These are phyloP conservation scores for Pipa parva DNA, from an alignment of 2,113 vertebrate species.

Conservation along the genomic window DNA sequence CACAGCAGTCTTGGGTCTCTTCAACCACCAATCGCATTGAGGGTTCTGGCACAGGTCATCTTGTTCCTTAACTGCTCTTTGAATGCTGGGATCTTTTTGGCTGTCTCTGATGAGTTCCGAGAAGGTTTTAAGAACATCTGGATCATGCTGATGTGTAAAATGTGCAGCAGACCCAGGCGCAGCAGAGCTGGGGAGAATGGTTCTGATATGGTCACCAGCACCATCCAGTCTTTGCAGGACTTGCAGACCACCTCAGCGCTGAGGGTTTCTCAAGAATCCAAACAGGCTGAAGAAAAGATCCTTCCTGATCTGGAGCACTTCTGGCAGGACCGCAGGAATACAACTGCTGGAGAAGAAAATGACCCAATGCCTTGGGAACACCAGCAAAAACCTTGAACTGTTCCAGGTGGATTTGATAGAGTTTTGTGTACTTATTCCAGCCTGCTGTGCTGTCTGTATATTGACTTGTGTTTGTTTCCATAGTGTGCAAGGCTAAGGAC, in stretches of 20 bases:
- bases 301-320: slow-evolving; percentile 71
- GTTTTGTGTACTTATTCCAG: background rate
- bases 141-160: slow-evolving; percentile 44
- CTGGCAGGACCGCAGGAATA: slow-evolving; percentile 68
- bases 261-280: slow-evolving; percentile 4
- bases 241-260: slow-evolving; percentile 8
- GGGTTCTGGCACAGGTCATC: slow-evolving; percentile 58
- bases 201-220: slow-evolving; percentile 46
- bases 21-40: slow-evolving; percentile 55
- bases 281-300: slow-evolving; percentile 43
- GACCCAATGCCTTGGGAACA: slow-evolving; percentile 73
- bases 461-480: background rate
- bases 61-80: slow-evolving; percentile 62
- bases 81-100: slow-evolving; percentile 58
- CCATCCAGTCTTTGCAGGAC: slow-evolving; percentile 45
- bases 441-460: no score
- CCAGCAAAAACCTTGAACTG: slow-evolving; percentile 44
- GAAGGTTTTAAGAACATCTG: slow-evolving; percentile 47
- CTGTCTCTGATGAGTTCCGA: slow-evolving; percentile 63
- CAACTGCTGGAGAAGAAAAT: slow-evolving; percentile 56
- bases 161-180: background rate
- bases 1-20: slow-evolving; percentile 45
- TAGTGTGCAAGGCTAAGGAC: background rate
- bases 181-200: slow-evolving; percentile 41
- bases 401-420: background rate